A percentile compares a stretch with the other conserved stretches of the same genome.
Conservation (phyloP, 2,888 invertebrate species). For the Drosophila ochracea region DNA sequence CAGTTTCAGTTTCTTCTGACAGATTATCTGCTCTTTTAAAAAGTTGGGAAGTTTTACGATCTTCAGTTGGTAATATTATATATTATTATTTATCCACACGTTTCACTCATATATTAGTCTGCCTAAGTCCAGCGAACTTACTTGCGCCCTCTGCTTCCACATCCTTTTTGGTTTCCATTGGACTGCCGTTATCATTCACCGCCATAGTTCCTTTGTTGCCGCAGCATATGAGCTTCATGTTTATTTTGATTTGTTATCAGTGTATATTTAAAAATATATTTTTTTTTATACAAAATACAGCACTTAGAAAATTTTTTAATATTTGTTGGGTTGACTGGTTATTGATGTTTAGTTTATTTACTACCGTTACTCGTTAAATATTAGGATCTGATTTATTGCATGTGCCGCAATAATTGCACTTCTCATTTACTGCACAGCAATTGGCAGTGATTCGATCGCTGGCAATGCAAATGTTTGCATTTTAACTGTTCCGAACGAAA, state of each 20-base stretch:
- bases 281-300: neutral
- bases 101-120: neutral
- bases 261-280: neutral
- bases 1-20: neutral
- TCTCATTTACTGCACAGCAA: conserved; percentile 25
- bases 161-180: conserved; percentile 50
- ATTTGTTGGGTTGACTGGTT: neutral
- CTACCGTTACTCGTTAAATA: conserved; percentile 19
- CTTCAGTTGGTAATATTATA: neutral
- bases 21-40: neutral
- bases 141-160: conserved; percentile 52
- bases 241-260: conserved; percentile 4
- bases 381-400: conserved; percentile 32
- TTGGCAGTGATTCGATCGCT: conserved; percentile 30
- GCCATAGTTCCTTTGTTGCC: conserved; percentile 49
- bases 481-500: conserved; percentile 39
- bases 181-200: conserved; percentile 33
- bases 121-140: conserved; percentile 48
- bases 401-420: conserved; percentile 45
- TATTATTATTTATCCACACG: neutral
- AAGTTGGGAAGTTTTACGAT: neutral
- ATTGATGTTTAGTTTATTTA: conserved; percentile 18
- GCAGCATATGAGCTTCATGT: conserved; percentile 64
- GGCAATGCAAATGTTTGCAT: conserved; percentile 49
- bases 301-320: neutral